Percentiles rank a stretch among this genome's conserved stretches.
Conservation (phyloP, 2,797 vertebrate genomes). For the Hylomyscus alleni region DNA sequence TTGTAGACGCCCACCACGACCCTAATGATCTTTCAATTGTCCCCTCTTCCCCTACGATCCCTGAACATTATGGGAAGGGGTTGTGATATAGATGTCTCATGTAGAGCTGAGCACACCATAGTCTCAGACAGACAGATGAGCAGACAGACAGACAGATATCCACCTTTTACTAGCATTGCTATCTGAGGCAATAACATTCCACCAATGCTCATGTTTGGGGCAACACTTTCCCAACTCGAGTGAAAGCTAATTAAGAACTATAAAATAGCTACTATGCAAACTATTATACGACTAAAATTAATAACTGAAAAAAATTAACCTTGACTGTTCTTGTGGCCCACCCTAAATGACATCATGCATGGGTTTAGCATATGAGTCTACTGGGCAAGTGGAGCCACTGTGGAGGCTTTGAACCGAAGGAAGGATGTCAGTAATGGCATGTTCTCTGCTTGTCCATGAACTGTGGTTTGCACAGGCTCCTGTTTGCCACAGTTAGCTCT, state of each 20-base stretch:
- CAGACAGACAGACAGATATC: not conserved
- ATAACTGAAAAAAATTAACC: not conserved
- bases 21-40: not conserved
- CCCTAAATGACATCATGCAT: not conserved
- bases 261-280: not conserved
- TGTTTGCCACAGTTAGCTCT: not conserved
- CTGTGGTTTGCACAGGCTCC: not conserved
- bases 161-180: not conserved
- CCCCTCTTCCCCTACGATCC: not conserved
- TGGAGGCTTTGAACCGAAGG: not conserved
- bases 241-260: not conserved
- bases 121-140: not conserved
- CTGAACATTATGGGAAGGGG: not conserved
- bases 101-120: not conserved
- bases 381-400: not conserved
- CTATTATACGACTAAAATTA: slow-evolving; percentile 1
- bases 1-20: not conserved
- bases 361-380: not conserved
- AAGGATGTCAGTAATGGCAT: fast-evolving
- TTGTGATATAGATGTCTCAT: not conserved
- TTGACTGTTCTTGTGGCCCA: not conserved
- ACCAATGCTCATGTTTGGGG: not conserved
- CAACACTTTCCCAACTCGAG: not conserved
- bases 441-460: not conserved
- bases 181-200: too few species aligned